Base-by-base conservation (phyloP, 2,797 vertebrate species). In the Ptychobarbus kaznakovi region DNA sequence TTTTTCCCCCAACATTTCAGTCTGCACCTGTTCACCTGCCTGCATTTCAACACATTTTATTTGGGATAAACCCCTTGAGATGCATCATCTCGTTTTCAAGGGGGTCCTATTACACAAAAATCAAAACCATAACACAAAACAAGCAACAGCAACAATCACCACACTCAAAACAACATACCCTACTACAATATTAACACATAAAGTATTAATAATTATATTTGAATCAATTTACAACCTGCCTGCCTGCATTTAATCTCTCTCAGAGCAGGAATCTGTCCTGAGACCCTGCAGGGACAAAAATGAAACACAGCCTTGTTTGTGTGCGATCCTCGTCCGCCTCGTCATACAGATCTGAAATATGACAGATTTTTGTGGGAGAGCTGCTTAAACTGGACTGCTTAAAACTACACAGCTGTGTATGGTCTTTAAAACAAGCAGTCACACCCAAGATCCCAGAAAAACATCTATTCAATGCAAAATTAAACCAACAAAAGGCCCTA, bases 1-100 rank as follows among this genome's bases (percentile, higher is more conserved):
- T 25, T 49, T 28, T 74, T 7, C n/a, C 13, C 44, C 13, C 44
- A 11, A 16, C 35, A 18, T 40, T 12, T 58, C 35, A 18, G 58
- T 46, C 40, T 80, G 58, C 77, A 46, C 61, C 61, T 66, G 25
- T 66, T 13, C 63, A 80, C 61, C 78, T 66, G 42, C 25, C 11
- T 22, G 22, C 16, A 66, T 9, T 32, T 22, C 32, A 32, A 32
- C 32, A 32, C 32, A 32, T 32, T 32, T 32, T 32, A 32, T 32
- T 32, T 32, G 32, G 32, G 32, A 32, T 32, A 32, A 32, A 32
- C 32, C 32, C 32, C 32, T 32, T 32, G 32, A 32, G 32, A 3
- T 32, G 3, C 32, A 32, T 32, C 32, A 32, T 32, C 32, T 32
- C 32, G 32, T 32, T 32, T 32, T 32, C 32, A 32, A 32, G 32